Evolutionary conservation across 2,888 invertebrate genomes (phyloP), one percentile per base, ranked within the genome.

Genomic region (Aphidoletes aphidimyza): DNA sequence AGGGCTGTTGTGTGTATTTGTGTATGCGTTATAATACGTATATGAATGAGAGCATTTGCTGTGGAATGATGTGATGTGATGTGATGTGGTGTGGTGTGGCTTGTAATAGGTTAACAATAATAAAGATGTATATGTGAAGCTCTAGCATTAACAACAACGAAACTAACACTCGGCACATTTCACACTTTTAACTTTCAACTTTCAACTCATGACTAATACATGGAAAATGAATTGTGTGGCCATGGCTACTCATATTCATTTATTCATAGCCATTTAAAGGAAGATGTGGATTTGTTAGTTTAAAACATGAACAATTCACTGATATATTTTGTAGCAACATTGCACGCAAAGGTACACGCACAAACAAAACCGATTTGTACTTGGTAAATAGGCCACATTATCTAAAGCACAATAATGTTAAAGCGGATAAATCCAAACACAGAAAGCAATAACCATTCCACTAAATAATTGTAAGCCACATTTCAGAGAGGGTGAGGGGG

Each of bases 91-190:
- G n/a, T n/a, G n/a, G n/a, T n/a, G n/a, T n/a, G n/a, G n/a, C n/a
- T n/a, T n/a, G n/a, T n/a, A n/a, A n/a, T n/a, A n/a, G n/a, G n/a
- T n/a, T n/a, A n/a, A n/a, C n/a, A n/a, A n/a, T n/a, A n/a, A n/a
- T n/a, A n/a, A n/a, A n/a, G n/a, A n/a, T n/a, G n/a, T n/a, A n/a
- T n/a, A n/a, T n/a, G n/a, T n/a, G n/a, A n/a, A 42, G 14, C 14
- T 9, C 6, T 14, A 42, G 30, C 69, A 69, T 3, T 30, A 69
- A 69, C 30, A 69, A 69, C 69, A 69, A 69, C 69, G 30, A 69
- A 69, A 69, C n/a, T 69, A 69, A 69, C 69, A 69, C 69, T 69
- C 30, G 3, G 14, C 2, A 69, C n/a, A n/a, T n/a, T 30, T 54
- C 54, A 54, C 54, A 54, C 54, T 54, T 26, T 22, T n/a, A n/a